Percentiles rank a stretch among this genome's conserved stretches.
Conservation (phyloP, 2,113 vertebrate species). For the Psophia crepitans region DNA sequence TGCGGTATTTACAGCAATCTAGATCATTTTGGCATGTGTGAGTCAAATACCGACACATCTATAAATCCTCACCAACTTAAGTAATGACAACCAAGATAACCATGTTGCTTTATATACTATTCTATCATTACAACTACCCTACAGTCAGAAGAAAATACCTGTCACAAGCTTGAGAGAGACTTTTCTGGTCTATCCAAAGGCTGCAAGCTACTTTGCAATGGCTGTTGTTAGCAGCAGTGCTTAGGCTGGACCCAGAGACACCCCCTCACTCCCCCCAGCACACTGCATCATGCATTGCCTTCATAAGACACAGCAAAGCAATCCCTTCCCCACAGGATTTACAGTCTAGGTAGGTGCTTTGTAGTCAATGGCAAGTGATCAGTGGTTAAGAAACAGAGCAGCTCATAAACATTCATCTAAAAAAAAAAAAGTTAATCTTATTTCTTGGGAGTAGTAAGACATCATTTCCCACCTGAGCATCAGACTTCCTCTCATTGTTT, state of each 20-base stretch:
- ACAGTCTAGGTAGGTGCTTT: neutral
- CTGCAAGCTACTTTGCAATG: neutral
- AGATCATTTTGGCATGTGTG: rapidly evolving
- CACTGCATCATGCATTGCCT: neutral
- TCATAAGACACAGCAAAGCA: neutral
- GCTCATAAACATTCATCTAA: neutral
- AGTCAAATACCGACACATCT: neutral
- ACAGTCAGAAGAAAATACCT: neutral
- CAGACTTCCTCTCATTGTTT: constrained; percentile 14
- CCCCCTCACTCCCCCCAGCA: neutral
- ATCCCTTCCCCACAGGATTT: neutral
- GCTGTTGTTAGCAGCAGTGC: neutral
- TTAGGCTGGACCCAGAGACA: neutral
- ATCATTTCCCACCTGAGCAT: constrained; percentile 20
- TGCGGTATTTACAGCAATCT: neutral
- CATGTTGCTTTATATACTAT: neutral
- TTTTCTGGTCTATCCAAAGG: neutral
- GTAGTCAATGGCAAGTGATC: neutral
- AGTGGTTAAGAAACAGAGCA: neutral
- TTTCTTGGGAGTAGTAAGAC: neutral
- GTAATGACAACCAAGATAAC: neutral
- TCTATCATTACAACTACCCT: neutral
- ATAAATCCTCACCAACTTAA: neutral
- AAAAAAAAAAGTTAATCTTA: neutral
- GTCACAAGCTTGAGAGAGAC: neutral